Percentiles rank a stretch among this genome's conserved stretches.
Conservation (phyloP, 2,888 invertebrate species). For the Cantharis flavilabris region DNA sequence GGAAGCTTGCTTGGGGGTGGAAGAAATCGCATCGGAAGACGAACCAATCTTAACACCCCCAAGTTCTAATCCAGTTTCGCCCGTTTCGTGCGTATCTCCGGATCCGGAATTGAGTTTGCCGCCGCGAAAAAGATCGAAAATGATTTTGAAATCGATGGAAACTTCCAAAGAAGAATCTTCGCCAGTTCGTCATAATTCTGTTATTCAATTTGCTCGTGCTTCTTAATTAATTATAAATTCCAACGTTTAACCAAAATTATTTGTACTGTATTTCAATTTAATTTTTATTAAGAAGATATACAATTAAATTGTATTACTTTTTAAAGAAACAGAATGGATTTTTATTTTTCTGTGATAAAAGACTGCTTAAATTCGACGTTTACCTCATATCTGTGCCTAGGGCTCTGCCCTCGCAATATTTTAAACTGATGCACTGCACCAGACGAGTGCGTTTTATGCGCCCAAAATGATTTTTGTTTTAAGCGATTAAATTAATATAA, state of each 20-base stretch:
- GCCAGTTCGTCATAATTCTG: constrained; percentile 65
- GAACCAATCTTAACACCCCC: constrained; percentile 63
- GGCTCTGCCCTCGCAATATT: constrained; percentile 50
- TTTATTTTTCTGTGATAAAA: constrained; percentile 56
- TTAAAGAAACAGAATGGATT: constrained; percentile 21
- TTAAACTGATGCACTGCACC: constrained; percentile 27
- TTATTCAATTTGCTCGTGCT: constrained; percentile 85
- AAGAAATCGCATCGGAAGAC: constrained; percentile 60
- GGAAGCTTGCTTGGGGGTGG: constrained; percentile 65
- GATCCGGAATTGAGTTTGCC: constrained; percentile 70
- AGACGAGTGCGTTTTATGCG: constrained; percentile 19
- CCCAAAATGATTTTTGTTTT: constrained; percentile 5
- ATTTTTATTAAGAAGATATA: constrained; percentile 7
- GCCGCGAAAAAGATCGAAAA: constrained; percentile 76
- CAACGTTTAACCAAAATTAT: constrained; percentile 9
- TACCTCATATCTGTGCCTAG: constrained; percentile 58
- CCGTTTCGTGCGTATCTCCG: constrained; percentile 53
- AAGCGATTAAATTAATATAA: constrained; percentile 7
- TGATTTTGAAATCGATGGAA: constrained; percentile 73
- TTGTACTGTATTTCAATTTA: constrained; percentile 4
- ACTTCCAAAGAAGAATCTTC: constrained; percentile 35
- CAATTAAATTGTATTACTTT: constrained; percentile 5
- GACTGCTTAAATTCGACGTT: constrained; percentile 47
- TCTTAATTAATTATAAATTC: constrained; percentile 52
- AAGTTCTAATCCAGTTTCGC: constrained; percentile 62